Evolutionary conservation across 2,888 invertebrate genomes (phyloP), one percentile per base, ranked within the genome.

Genomic region (Temnothorax ravouxi): DNA sequence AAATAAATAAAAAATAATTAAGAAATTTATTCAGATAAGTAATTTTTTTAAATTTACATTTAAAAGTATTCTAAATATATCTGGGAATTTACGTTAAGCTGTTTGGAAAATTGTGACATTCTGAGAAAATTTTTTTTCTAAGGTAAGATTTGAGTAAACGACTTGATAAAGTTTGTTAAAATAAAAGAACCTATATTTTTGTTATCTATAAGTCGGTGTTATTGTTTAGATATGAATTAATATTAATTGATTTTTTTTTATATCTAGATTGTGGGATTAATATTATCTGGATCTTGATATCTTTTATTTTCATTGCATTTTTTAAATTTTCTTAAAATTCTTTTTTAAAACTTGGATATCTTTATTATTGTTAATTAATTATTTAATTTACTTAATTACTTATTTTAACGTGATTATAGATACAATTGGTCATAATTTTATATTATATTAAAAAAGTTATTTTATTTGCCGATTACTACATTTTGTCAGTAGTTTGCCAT

Each of bases 341-440:
- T 6, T 59, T 3, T 15, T 29, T 29, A 61, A 62, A 34, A 29
- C 34, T 62, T 11, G 9, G 15, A 25, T 25, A 25, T 15, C 11
- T 18, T 62, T 62, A 62, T 41, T 64, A 38, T 9, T n/a, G 2
- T 38, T n/a, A 15, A 66, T 66, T 44, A 44, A 6, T 44, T 25
- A 25, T 25, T 44, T 64, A 64, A 64, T 50, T 50, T 56, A 56
- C 13, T 56, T 56, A 13, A 56, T 56, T 56, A 56, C 25, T 29
- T 29, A 29, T 34, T 34, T 34, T 34, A 6, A 34, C 34, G 6
- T 34, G 34, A 34, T 56, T 54, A 21, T 21, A 25, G n/a, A 52
- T 8, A 54, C 11, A 54, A 21, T n/a, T 3, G 11, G 5, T 1
- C 5, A 25, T 66, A 21, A 25, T 15, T 15, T 44, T 50, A 50